Percentiles rank a stretch among this genome's conserved stretches.
phyloP scores from a whole-genome alignment of 2,113 vertebrate species.

The Engraulis encrasicolus region DNA sequence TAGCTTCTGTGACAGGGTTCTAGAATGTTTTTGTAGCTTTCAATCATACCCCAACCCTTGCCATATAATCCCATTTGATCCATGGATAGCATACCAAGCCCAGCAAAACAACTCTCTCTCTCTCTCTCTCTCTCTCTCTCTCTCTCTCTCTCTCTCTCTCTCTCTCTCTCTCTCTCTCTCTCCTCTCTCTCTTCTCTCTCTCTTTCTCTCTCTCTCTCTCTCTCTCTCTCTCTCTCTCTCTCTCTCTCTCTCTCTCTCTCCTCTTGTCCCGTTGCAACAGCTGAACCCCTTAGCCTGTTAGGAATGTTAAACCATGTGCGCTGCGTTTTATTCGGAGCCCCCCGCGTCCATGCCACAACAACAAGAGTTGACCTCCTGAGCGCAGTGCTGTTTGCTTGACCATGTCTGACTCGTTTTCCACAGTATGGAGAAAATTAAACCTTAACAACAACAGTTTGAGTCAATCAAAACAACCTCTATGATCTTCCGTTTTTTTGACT shows the following conservation, averaged over 20 bases:
- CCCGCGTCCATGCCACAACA: background rate
- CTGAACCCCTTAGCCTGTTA: conserved; percentile 64
- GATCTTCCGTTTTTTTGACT: background rate
- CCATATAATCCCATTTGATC: conserved; percentile 66
- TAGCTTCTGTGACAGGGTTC: background rate
- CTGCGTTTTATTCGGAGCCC: no score
- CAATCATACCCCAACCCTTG: conserved; percentile 44
- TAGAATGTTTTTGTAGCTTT: background rate
- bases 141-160: background rate
- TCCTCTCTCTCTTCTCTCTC: background rate
- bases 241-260: background rate
- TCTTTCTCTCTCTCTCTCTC: background rate
- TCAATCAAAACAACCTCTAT: background rate
- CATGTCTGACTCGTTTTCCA: background rate
- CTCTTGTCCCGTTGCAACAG: conserved; percentile 55
- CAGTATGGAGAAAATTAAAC: background rate
- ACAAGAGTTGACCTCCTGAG: background rate
- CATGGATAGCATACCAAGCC: conserved; percentile 54
- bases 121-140: background rate
- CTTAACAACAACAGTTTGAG: background rate
- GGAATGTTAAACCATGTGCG: conserved; percentile 64
- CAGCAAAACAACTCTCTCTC: conserved; percentile 63
- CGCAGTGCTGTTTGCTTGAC: background rate
- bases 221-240: background rate
- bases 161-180: background rate